phyloP scores from a whole-genome alignment of 37 sponge, comb jelly and placozoan species.

The Cladorhizidae sp. region DNA sequence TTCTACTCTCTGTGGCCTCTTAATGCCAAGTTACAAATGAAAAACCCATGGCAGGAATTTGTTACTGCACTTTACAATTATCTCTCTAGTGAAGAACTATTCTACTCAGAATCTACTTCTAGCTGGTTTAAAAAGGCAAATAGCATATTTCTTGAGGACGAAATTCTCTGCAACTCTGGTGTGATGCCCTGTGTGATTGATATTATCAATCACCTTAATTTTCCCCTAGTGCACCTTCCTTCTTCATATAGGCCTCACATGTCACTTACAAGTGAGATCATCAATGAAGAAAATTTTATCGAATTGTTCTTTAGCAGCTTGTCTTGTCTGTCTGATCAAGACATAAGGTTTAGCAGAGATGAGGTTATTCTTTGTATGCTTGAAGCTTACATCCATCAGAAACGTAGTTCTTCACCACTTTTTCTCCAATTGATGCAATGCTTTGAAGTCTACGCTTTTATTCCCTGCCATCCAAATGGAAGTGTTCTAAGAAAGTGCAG shows the following conservation, averaged over 20 bases:
- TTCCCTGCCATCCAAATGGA: slow-evolving; percentile 70
- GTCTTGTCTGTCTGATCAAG: background rate
- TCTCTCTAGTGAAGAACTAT: slow-evolving; percentile 11
- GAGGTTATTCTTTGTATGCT: slow-evolving; percentile 23
- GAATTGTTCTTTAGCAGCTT: slow-evolving; percentile 12
- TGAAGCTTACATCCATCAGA: slow-evolving; percentile 14
- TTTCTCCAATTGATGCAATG: background rate
- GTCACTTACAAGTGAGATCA: background rate
- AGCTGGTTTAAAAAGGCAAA: slow-evolving; percentile 25
- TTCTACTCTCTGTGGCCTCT: slow-evolving; percentile 53
- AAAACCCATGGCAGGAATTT: slow-evolving; percentile 34
- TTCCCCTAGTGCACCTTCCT: slow-evolving; percentile 51
- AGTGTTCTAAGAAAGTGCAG: slow-evolving; percentile 4
- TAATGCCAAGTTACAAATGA: background rate
- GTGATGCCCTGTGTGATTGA: slow-evolving; percentile 6
- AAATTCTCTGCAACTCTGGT: slow-evolving; percentile 17
- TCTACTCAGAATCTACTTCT: slow-evolving; percentile 17
- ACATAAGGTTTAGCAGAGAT: slow-evolving; percentile 9
- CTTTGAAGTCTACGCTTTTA: slow-evolving; percentile 12
- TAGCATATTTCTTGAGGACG: slow-evolving; percentile 26
- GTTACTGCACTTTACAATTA: background rate
- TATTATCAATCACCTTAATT: slow-evolving; percentile 12
- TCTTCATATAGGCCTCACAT: slow-evolving; percentile 1
- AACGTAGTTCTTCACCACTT: background rate
- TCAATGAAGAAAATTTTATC: slow-evolving; percentile 9